Percentiles rank a stretch among this genome's conserved stretches.
phyloP scores from a whole-genome alignment of 2,113 vertebrate species.

The Ochotona curzoniae region DNA sequence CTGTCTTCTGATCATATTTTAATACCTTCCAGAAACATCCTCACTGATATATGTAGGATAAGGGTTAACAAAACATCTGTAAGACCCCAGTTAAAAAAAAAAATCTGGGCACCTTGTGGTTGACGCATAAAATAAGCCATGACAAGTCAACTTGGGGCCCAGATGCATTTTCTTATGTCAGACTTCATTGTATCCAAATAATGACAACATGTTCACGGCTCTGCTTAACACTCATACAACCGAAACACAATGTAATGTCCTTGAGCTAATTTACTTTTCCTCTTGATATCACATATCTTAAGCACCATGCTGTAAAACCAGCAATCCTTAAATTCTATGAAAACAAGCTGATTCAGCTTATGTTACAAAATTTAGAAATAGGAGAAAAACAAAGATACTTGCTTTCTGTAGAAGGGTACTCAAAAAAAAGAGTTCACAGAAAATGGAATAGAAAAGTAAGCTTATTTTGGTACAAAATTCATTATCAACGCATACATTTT shows the following conservation, averaged over 20 bases:
- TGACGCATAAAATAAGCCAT: background rate
- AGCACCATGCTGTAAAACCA: background rate
- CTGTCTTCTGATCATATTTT: background rate
- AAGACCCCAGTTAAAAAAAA: too few species aligned
- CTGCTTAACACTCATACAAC: background rate
- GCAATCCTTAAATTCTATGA: background rate
- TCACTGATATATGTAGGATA: background rate
- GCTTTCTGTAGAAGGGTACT: background rate
- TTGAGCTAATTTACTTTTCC: background rate
- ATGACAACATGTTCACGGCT: background rate
- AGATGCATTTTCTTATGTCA: background rate
- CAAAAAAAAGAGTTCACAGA: too few species aligned
- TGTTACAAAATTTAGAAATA: background rate
- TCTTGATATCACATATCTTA: background rate
- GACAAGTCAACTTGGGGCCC: background rate
- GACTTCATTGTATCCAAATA: background rate
- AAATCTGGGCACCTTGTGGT: background rate
- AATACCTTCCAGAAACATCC: background rate
- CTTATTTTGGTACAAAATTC: too few species aligned
- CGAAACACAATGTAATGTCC: background rate
- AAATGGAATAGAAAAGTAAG: too few species aligned
- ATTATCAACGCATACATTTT: too few species aligned
- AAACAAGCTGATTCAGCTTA: background rate
- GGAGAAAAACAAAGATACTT: background rate
- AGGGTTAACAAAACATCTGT: background rate